These are phyloP conservation scores for Mystacornis crossleyi DNA, from an alignment of 2,113 vertebrate species.

Conservation along the genomic window DNA sequence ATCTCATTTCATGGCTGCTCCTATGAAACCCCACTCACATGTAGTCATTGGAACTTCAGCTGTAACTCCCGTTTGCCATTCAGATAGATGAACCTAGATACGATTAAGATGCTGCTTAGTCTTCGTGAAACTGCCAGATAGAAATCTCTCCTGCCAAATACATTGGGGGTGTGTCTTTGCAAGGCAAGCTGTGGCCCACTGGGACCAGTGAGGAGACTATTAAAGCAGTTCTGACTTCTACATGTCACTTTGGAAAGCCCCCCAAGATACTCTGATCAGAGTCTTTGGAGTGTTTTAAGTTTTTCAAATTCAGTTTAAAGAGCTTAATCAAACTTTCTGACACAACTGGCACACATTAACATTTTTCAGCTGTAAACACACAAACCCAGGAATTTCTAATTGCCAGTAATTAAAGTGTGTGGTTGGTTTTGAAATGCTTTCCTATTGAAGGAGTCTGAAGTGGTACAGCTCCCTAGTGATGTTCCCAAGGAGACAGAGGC, in stretches of 20 bases:
- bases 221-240: constrained; percentile 14
- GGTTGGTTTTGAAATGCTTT: constrained; percentile 53
- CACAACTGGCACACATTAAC: constrained; percentile 68
- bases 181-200: neutral
- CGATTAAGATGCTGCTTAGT: neutral
- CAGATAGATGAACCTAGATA: neutral
- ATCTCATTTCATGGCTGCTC: neutral
- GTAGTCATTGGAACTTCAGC: neutral
- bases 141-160: neutral
- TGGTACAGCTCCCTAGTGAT: constrained; percentile 38
- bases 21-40: neutral
- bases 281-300: neutral
- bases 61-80: neutral
- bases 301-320: constrained; percentile 48
- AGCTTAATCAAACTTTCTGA: constrained; percentile 62
- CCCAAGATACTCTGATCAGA: constrained; percentile 30
- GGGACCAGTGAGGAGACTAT: neutral
- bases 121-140: neutral
- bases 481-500: neutral
- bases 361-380: constrained; percentile 64
- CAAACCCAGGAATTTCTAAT: constrained; percentile 59
- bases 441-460: constrained; percentile 42
- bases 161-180: neutral
- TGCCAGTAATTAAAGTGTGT: constrained; percentile 50
- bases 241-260: constrained; percentile 12